Evolutionary conservation across 1,140 invertebrate species (phyloP).

Genomic region (Drosophila ogumai): DNA sequence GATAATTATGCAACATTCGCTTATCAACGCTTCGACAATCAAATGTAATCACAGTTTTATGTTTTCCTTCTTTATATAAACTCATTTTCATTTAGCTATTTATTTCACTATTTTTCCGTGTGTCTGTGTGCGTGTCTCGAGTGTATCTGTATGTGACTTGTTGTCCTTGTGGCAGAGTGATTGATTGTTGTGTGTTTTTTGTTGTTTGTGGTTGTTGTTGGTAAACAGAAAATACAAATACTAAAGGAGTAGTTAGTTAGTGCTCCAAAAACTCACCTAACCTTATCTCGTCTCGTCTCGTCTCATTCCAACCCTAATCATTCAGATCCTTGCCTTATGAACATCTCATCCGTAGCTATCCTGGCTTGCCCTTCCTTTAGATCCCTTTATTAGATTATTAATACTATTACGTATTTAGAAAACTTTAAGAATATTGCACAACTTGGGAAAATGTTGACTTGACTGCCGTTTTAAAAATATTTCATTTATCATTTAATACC

Average conservation of each 20-base stretch:
- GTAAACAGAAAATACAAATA: constrained; percentile 48
- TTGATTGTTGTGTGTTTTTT: constrained; percentile 37
- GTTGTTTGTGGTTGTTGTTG: constrained; percentile 23
- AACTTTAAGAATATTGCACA: constrained; percentile 83
- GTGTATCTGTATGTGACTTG: constrained; percentile 29
- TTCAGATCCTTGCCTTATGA: constrained; percentile 66
- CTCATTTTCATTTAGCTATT: constrained; percentile 83
- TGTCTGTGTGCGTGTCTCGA: constrained; percentile 30
- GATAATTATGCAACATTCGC: constrained; percentile 71
- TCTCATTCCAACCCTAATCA: constrained; percentile 10
- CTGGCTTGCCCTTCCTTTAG: constrained; percentile 19
- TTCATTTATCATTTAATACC: constrained; percentile 78
- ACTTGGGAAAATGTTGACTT: constrained; percentile 73
- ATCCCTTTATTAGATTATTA: constrained; percentile 57
- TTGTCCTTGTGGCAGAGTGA: constrained; percentile 41
- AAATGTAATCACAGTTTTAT: constrained; percentile 84
- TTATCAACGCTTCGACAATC: constrained; percentile 73
- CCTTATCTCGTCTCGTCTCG: constrained; percentile 16
- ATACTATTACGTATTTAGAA: constrained; percentile 83
- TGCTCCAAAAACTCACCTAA: constrained; percentile 76
- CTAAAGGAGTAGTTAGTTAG: constrained; percentile 39
- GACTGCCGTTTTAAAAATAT: constrained; percentile 73
- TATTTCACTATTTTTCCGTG: constrained; percentile 74
- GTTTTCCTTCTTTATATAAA: constrained; percentile 84
- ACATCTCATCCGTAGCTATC: constrained; percentile 57